A percentile compares a stretch with the other conserved stretches of the same genome.
phyloP scores from a whole-genome alignment of 1,140 invertebrate species.

The Caenorhabditis inopinata region DNA sequence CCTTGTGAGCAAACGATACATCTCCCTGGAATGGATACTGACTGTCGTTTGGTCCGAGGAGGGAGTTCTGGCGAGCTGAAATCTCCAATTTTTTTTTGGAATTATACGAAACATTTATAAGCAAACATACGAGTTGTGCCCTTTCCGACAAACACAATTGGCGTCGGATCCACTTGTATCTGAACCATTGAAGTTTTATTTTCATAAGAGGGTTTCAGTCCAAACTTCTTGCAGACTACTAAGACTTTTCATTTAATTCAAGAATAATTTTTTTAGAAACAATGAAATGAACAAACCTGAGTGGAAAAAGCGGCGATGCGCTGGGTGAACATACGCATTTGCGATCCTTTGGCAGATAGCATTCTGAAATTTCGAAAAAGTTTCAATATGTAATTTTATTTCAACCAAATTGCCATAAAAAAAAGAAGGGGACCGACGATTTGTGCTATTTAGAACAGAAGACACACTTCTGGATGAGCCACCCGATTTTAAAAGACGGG shows the following conservation, averaged over 20 bases:
- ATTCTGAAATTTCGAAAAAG: background rate
- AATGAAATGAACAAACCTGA: slow-evolving; percentile 7
- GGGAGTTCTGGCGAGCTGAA: slow-evolving; percentile 38
- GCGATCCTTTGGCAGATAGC: slow-evolving; percentile 16
- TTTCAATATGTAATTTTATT: background rate
- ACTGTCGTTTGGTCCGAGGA: slow-evolving; percentile 40
- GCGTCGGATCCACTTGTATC: background rate
- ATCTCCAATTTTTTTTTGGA: background rate
- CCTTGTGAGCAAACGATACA: slow-evolving; percentile 20
- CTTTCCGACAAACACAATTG: slow-evolving; percentile 19
- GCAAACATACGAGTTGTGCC: slow-evolving; percentile 13
- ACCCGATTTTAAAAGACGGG: too few relatives aligned
- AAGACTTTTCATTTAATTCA: too few relatives aligned
- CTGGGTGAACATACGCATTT: slow-evolving; percentile 34
- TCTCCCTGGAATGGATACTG: slow-evolving; percentile 47
- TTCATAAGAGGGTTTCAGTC: too few relatives aligned
- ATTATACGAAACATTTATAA: too few relatives aligned
- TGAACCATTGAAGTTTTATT: background rate
- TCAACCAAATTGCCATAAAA: background rate
- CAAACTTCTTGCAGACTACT: too few relatives aligned
- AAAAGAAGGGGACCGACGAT: background rate
- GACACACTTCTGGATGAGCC: too few relatives aligned
- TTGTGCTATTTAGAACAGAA: background rate
- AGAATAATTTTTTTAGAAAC: too few relatives aligned
- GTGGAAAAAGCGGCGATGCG: slow-evolving; percentile 30